Evolutionary conservation across 2,113 vertebrate species (phyloP), one percentile per base, ranked within the genome.

Genomic region (Turdus rufiventris): DNA sequence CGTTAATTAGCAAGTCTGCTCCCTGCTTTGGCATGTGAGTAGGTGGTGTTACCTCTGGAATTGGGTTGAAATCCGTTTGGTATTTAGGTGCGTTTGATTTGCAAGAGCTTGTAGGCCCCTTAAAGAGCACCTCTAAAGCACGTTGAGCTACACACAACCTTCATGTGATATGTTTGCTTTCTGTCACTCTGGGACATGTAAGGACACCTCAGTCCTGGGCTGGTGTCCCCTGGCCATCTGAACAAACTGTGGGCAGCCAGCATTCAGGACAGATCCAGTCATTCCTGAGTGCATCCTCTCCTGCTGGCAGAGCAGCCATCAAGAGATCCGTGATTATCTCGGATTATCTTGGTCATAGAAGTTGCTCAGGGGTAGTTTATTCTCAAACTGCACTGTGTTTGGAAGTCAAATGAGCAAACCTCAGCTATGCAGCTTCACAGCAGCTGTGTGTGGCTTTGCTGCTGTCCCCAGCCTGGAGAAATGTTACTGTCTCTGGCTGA

Each of bases 1-100:
- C 7, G 24, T 91, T 90, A 89, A 93, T 93, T 91, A 93, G 90
- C 89, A 92, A 91, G 78, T 89, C 95, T 94, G 95, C 87, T 95
- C 93, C 77, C 62, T 63, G 85, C 67, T 93, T 82, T 82, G 81
- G 89, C 82, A 76, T 91, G 88, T 29, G 88, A 89, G 91, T 93
- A 79, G 94, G 81, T 95, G 95, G 88, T 78, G 93, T 84, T 95
- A 85, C 94, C 89, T 87, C 74, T 95, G 94, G 93, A 95, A 94
- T 90, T 86, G 61, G 91, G 94, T 83, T 88, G 91, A 67, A 88
- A 94, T 93, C 77, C 45, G 0, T 72, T 82, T 71, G 88, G 78
- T 77, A 85, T 96, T 95, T 96, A 91, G 96, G 80, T 92, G 89
- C 53, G 1, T 80, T 91, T 66, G 82, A 71, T 89, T 88, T 85